These are phyloP conservation scores for Epirrhoe alternata DNA, from an alignment of 2,888 invertebrate genomes.

Conservation along the genomic window DNA sequence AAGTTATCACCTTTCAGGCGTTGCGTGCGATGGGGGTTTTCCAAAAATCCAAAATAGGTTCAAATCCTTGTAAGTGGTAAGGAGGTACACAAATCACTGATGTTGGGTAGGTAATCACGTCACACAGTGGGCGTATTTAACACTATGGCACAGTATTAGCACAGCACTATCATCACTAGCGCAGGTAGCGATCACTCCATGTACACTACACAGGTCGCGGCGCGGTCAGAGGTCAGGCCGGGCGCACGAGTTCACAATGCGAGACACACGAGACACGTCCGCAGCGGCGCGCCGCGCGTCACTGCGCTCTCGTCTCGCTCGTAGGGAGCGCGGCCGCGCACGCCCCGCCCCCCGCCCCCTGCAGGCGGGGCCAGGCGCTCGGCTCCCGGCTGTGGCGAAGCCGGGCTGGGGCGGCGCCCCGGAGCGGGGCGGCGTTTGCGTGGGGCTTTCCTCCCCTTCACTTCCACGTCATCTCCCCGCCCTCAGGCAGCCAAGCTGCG, in stretches of 20 bases:
- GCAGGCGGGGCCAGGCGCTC: background rate
- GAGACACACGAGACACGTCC: background rate
- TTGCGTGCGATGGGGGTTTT: background rate
- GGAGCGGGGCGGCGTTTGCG: no score
- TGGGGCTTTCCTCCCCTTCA: background rate
- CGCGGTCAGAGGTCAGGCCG: conserved; percentile 4
- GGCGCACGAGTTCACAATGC: conserved; percentile 1
- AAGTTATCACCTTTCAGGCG: conserved; percentile 6
- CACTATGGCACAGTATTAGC: background rate
- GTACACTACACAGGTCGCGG: background rate
- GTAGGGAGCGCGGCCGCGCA: background rate
- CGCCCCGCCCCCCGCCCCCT: background rate
- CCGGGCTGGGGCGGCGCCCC: no score
- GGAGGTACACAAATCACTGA: background rate
- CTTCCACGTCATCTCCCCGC: background rate
- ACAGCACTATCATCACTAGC: conserved; percentile 9
- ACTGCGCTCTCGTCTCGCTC: no score
- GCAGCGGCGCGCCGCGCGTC: conserved; percentile 18
- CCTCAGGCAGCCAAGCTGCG: no score
- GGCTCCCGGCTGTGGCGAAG: background rate
- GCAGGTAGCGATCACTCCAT: background rate
- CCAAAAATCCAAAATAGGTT: conserved; percentile 13
- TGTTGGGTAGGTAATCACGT: background rate
- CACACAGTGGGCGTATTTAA: background rate
- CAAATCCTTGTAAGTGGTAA: conserved; percentile 2